Evolutionary conservation across 1,140 invertebrate genomes (phyloP), one percentile per base, ranked within the genome.

Genomic region (Pentalonia nigronervosa): DNA sequence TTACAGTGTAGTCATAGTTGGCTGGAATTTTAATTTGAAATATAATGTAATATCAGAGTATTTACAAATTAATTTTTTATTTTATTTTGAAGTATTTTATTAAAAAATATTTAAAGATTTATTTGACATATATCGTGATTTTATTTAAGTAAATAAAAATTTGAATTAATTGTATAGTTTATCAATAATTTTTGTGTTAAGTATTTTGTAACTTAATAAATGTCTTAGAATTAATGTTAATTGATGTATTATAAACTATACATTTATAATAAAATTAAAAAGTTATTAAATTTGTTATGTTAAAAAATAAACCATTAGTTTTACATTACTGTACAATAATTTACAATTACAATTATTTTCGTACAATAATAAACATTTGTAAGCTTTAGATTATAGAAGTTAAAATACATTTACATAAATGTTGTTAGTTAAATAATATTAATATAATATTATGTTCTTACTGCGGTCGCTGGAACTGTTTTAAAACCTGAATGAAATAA

Each of bases 401-500:
- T 30, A 47, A 17, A 86, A 47, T 0, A 30, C 25, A 89, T 89
- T 56, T 36, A 89, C 88, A 89, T 56, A 41, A 56, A 25, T 25
- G 0, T 56, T 56, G 50, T 41, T 53, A 53, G 48, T 89, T 86
- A 48, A 86, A 86, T 21, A 47, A 34, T 76, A 47, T 86, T 48
- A 89, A 89, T 34, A 56, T 89, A 36, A 53, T 30, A 53, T 45
- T 23, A 67, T 17, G 47, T 76, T 92, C 67, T 92, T 47, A 92
- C 23, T 92, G 91, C 21, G 91, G 91, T 48, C 91, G 91, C n/a
- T 92, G 91, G 67, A 92, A 92, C 91, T 92, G 91, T 92, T 92
- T 92, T 83, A 92, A 92, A 92, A 92, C 91, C 91, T 92, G 83
- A 92, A 91, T 60, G 23, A 90, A 60, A 56, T 25, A 90, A 60